A percentile compares a stretch with the other conserved stretches of the same genome.
These are phyloP conservation scores for Drosophila leonis DNA, from an alignment of 2,888 invertebrate species.

Conservation along the genomic window DNA sequence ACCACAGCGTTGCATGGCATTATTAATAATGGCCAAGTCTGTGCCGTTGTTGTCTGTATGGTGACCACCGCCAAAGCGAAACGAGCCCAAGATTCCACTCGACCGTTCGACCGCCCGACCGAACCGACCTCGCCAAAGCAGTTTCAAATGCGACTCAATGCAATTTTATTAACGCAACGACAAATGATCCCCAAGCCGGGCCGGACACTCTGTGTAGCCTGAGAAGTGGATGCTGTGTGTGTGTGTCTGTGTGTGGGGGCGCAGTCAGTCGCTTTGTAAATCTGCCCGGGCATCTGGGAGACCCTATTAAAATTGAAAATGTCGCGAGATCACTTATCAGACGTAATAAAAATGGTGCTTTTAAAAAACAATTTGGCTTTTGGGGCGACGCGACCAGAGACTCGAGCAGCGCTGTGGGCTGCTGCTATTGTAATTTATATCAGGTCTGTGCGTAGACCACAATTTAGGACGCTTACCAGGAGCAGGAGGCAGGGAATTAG, in stretches of 20 bases:
- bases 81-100: conserved; percentile 31
- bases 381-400: conserved; percentile 52
- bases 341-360: conserved; percentile 82
- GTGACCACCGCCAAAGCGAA: conserved; percentile 76
- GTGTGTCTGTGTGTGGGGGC: conserved; percentile 46
- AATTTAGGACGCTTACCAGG: background rate
- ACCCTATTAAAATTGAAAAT: conserved; percentile 83
- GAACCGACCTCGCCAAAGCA: conserved; percentile 67
- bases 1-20: conserved; percentile 65
- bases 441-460: conserved; percentile 56
- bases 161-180: conserved; percentile 84
- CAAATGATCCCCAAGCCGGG: conserved; percentile 75
- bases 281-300: conserved; percentile 46
- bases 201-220: conserved; percentile 40
- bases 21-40: conserved; percentile 70
- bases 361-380: conserved; percentile 83
- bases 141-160: conserved; percentile 84
- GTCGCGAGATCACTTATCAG: conserved; percentile 82
- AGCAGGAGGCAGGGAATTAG: background rate
- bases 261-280: conserved; percentile 53
- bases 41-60: conserved; percentile 48
- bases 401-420: conserved; percentile 43
- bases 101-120: background rate
- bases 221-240: conserved; percentile 32
- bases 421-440: conserved; percentile 74